Conservation (phyloP, 2,888 invertebrate genomes). For the Timandra comae region DNA sequence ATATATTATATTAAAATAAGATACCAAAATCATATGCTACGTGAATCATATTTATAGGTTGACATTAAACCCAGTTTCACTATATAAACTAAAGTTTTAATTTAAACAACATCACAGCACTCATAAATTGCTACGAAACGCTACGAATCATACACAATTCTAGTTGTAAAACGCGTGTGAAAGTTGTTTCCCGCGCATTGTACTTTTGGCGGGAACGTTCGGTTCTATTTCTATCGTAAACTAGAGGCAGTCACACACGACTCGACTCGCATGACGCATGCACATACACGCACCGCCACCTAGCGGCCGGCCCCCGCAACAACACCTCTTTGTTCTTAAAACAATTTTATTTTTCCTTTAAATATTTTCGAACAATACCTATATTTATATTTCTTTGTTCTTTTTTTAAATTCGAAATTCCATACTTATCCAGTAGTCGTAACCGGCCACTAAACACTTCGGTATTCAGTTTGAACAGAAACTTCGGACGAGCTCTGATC, state of each 20-base stretch:
- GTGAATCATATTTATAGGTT: too few relatives aligned
- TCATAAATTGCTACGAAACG: conserved; percentile 15
- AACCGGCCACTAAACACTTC: background rate
- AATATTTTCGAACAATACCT: too few relatives aligned
- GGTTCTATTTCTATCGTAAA: conserved; percentile 11
- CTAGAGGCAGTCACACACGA: conserved; percentile 26
- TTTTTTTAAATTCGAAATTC: conserved; percentile 2
- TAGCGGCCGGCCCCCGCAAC: conserved; percentile 23
- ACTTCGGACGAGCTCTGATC: too few relatives aligned
- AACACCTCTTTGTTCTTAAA: conserved; percentile 29
- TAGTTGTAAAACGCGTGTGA: conserved; percentile 31
- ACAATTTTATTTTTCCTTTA: conserved; percentile 6
- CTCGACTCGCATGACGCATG: conserved; percentile 30
- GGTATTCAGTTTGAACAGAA: too few relatives aligned
- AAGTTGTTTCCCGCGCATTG: conserved; percentile 42
- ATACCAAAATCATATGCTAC: too few relatives aligned
- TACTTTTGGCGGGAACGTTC: conserved; percentile 38
- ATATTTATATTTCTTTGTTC: background rate
- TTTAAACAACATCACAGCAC: too few relatives aligned
- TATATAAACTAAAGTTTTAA: too few relatives aligned
- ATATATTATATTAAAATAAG: too few relatives aligned
- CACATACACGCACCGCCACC: conserved; percentile 33
- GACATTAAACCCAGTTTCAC: too few relatives aligned
- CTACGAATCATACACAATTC: conserved; percentile 18
- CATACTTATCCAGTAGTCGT: background rate